A percentile compares a stretch with the other conserved stretches of the same genome.
These are phyloP conservation scores for Tetranychus truncatus DNA, from an alignment of 2,888 invertebrate species.

Conservation along the genomic window DNA sequence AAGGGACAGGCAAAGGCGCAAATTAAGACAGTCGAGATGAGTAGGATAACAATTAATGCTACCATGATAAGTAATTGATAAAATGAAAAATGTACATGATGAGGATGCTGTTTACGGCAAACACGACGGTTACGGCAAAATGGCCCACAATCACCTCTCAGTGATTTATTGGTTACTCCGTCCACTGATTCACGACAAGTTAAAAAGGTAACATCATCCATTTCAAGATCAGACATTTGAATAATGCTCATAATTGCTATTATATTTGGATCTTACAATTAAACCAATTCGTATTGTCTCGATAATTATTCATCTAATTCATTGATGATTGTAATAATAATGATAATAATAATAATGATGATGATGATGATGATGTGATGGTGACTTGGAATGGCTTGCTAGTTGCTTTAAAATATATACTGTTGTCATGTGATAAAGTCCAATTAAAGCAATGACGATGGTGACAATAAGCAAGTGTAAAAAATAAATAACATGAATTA, in stretches of 20 bases:
- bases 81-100: slow-evolving; percentile 10
- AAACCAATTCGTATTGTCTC: too few species aligned
- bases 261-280: background rate
- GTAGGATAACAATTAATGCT: slow-evolving; percentile 25
- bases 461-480: too few species aligned
- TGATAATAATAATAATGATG: too few species aligned
- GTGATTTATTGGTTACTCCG: background rate
- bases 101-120: slow-evolving; percentile 9
- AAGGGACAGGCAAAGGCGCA: slow-evolving; percentile 53
- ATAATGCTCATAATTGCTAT: slow-evolving; percentile 2
- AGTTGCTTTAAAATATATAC: too few species aligned
- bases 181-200: slow-evolving; percentile 41
- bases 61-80: slow-evolving; percentile 23
- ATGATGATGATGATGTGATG: too few species aligned
- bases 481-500: too few species aligned
- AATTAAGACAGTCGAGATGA: slow-evolving; percentile 49
- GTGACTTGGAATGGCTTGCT: too few species aligned
- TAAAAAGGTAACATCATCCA: slow-evolving; percentile 77
- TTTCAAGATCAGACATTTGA: slow-evolving; percentile 52
- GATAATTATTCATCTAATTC: too few species aligned
- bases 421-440: too few species aligned
- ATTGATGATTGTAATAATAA: too few species aligned
- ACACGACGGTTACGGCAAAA: slow-evolving; percentile 4
- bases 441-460: too few species aligned
- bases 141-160: slow-evolving; percentile 2